Evolutionary conservation across 2,888 invertebrate species (phyloP), one percentile per base, ranked within the genome.

Genomic region (Nephrocerus scutellatus): DNA sequence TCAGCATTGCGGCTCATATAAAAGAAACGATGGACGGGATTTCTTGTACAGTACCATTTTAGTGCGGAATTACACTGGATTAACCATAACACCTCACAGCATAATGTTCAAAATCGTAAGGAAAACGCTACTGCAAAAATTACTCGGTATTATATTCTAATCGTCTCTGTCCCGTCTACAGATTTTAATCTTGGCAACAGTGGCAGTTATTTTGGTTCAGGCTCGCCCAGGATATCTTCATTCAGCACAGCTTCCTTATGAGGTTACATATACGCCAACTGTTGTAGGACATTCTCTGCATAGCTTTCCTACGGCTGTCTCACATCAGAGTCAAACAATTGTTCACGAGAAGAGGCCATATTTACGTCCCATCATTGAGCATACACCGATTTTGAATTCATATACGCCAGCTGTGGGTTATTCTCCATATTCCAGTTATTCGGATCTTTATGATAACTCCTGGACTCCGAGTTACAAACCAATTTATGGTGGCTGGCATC

Each of bases 311-410:
- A 55, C 64, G 1, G 64, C 64, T 3, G 50, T 64, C 5, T 64
- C 64, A 8, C 64, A 64, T 41, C 64, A 64, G 44, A 64, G 64
- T 39, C 63, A 63, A 28, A 64, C 64, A 10, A 62, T 64, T 45
- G 60, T 64, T 12, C 64, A 64, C 33, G 64, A 64, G 49, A 64
- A 63, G 41, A 59, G 66, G 32, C 64, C 64, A 12, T 64, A 62
- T 23, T 49, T 61, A 41, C 52, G 62, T 6, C 62, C 62, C 15
- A 60, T 64, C 24, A 34, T 63, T 8, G 54, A 55, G 1, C 59
- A 60, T 30, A 30, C 57, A 4, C 63, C 63, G 1, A 42, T 60
- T 3, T 39, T 60, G 20, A 57, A 52, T 25, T 30, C 53, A 4
- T 52, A 57, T 33, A 48, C 46, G 9, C 41, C 46, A 14, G 52